Evolutionary conservation across 2,888 invertebrate species (phyloP), one percentile per base, ranked within the genome.

Genomic region (Lumbricus terrestris): DNA sequence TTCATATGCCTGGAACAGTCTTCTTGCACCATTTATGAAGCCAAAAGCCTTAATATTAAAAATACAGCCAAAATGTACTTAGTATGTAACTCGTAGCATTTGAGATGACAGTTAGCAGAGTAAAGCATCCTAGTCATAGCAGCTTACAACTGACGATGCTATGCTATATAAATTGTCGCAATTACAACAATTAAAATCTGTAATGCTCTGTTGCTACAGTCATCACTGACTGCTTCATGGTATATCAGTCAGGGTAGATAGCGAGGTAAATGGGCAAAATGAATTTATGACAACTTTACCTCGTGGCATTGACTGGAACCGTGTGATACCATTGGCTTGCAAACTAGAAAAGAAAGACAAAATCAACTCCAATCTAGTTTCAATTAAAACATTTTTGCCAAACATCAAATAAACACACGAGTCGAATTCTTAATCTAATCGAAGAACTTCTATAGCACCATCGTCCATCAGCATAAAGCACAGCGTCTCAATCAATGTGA

Each of bases 281-380:
- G 8, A 47, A 47, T 47, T 47, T 20, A 47, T 47, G 20, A 83
- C 35, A 85, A 16, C 20, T 35, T 35, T 85, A 85, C 85, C 85
- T 54, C 54, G 29, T 89, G 89, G 89, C 54, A 69, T 18, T 88
- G 47, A 35, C 90, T 90, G 18, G 91, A 90, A 18, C 92, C 92
- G 35, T 92, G 91, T n/a, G 92, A 91, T n/a, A 92, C 90, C 42
- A 47, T 92, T 35, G 92, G 91, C 89, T 92, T 92, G 89, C 92
- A 92, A 29, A 92, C 92, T 92, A 91, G 35, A 88, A 91, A 82
- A 1, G 38, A n/a, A 38, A 89, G 37, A n/a, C 37, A 1, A 90
- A 40, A 11, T 23, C 23, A 90, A 82, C 37, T 34, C 38, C 34
- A 16, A 42, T 90, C n/a, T n/a, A 29, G 33, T 35, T 42, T 23